Conservation (phyloP, 1,140 invertebrate genomes). For the Goniozus legneri region DNA sequence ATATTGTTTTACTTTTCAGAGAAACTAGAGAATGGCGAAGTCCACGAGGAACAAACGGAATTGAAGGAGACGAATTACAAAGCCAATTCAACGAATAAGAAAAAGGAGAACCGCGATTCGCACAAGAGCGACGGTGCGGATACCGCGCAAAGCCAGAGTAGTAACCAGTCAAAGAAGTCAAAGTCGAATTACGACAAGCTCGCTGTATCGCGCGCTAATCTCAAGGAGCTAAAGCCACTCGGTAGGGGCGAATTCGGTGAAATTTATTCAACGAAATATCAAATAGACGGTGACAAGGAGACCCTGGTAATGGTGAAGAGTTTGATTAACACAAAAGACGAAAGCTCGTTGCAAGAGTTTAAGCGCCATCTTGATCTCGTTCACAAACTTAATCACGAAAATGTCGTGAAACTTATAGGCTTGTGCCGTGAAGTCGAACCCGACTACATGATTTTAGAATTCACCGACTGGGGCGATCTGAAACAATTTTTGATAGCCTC, state of each 20-base stretch:
- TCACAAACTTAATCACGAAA: constrained; percentile 73
- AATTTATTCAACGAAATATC: constrained; percentile 69
- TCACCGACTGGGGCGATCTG: constrained; percentile 93
- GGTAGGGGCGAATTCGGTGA: constrained; percentile 90
- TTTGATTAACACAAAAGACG: constrained; percentile 72
- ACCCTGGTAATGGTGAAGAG: constrained; percentile 68
- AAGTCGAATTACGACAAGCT: constrained; percentile 77
- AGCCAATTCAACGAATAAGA: constrained; percentile 35
- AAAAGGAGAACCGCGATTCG: constrained; percentile 56
- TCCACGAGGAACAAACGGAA: constrained; percentile 58
- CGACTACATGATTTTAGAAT: constrained; percentile 85
- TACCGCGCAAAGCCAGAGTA: constrained; percentile 71
- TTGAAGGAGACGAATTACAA: constrained; percentile 50
- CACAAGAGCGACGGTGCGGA: constrained; percentile 79
- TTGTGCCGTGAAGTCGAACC: constrained; percentile 81
- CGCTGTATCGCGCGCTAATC: constrained; percentile 66
- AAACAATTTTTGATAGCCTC: constrained; percentile 91
- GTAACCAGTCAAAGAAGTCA: constrained; percentile 66
- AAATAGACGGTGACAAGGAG: constrained; percentile 52
- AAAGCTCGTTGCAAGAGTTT: constrained; percentile 75
- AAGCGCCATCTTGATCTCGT: constrained; percentile 84
- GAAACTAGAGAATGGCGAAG: constrained; percentile 63
- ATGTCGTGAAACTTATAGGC: constrained; percentile 75
- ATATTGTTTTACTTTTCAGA: constrained; percentile 23
- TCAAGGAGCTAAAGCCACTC: constrained; percentile 80